Base-by-base conservation (phyloP, 2,797 vertebrate genomes). In the Lepilemur ruficaudatus region DNA sequence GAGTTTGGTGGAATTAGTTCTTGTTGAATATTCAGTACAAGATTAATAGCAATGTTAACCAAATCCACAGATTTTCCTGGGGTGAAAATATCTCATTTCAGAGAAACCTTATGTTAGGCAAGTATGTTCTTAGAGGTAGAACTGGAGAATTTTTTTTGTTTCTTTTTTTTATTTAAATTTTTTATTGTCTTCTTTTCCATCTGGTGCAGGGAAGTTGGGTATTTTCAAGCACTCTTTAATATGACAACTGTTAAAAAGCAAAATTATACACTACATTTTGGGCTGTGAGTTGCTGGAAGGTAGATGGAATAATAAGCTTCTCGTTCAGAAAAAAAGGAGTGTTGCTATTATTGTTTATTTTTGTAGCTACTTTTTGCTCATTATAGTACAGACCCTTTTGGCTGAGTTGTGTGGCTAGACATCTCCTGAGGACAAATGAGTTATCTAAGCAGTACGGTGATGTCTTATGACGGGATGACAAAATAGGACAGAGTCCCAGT, bases 121-220 rank as follows among this genome's bases (percentile, higher is more conserved):
- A 97, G 94, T 96, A 96, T 97, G 95, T 97, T 97, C 96, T 72
- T 65, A 88, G 83, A 96, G 96, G 94, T 98, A 82, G 91, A 94
- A 25, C 63, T 91, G 76, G 61, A 18, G 22, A 15, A 30, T 13
- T 14, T 15, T 38, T n/a, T 91, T 73, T 52, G 50, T 18, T 90
- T 69, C 69, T 82, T 67, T 69, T 63, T 80, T 91, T 14, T 4
- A n/a, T n/a, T n/a, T n/a, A n/a, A 28, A 14, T 52, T 86, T 95
- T 95, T 91, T 85, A 96, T 97, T 97, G 92, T 97, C 97, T 97
- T 95, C 95, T 93, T 95, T 95, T 94, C 97, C 97, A 98, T 98
- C 98, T 98, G 97, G 93, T 63, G 23, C 83, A 82, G 61, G 91
- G 93, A 96, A 97, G 78, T 80, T 11, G 43, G 89, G 55, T 96